Conservation (phyloP, 2,888 invertebrate species). For the Cacoxenus indagator region DNA sequence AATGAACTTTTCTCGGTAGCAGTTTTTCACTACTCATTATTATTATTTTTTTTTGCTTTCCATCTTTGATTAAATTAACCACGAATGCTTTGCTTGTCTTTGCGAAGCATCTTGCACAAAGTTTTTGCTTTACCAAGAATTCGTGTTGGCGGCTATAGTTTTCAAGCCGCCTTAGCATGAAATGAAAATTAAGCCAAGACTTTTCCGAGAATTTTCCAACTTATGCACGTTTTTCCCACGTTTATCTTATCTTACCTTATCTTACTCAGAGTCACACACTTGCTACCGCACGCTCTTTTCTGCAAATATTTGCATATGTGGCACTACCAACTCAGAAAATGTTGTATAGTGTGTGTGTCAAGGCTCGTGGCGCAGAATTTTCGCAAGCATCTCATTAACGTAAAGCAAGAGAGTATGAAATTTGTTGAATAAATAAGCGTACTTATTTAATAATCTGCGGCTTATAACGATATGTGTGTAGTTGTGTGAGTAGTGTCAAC, state of each 20-base stretch:
- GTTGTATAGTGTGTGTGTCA: neutral
- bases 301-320: constrained; percentile 46
- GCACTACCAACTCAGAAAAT: too few relatives aligned
- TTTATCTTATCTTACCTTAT: constrained; percentile 51
- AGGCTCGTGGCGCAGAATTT: neutral
- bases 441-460: too few relatives aligned
- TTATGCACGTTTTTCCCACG: constrained; percentile 59
- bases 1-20: neutral
- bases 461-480: too few relatives aligned
- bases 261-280: neutral
- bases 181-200: neutral
- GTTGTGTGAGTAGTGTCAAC: too few relatives aligned
- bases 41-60: neutral
- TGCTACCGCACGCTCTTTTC: constrained; percentile 11
- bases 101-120: neutral
- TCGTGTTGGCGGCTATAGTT: neutral
- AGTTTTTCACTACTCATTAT: neutral
- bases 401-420: neutral
- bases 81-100: neutral
- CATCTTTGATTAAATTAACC: neutral
- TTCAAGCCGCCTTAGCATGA: neutral
- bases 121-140: neutral
- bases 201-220: constrained; percentile 28
- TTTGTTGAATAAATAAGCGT: neutral
- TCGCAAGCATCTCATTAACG: constrained; percentile 3